Evolutionary conservation across 2,113 vertebrate genomes (phyloP), one percentile per base, ranked within the genome.

Genomic region (Embiotoca jacksoni): DNA sequence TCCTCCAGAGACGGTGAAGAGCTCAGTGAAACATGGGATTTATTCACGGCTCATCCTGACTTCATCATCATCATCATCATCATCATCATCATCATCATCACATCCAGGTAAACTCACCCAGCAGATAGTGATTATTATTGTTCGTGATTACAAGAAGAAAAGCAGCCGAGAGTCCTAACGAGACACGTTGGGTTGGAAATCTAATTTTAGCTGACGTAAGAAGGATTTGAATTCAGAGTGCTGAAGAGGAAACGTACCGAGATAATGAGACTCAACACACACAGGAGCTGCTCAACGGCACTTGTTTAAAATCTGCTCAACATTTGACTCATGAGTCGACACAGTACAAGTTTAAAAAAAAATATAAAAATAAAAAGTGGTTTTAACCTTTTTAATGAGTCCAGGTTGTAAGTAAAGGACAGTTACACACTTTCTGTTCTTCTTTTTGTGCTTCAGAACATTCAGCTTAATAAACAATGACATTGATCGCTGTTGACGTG

Each of bases 161-260:
- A 30, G 23, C 4, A 7, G 16, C 39, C 0, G 13, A 7, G 35
- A 23, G 63, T 32, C 0, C 4, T 31, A 11, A 66, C 31, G 6
- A 72, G 80, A 69, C 52, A 63, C 7, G 46, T 32, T 4, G 3
- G 30, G 55, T 2, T 63, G 47, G 7, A 78, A 73, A 13, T 75
- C 91, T 88, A 88, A 81, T 70, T 84, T 88, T 83, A 87, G 86
- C 39, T 0, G 9, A 14, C 33, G 30, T 86, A 88, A 80, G 44
- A 59, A 59, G 89, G 90, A 89, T 92, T 89, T 83, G 63, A 81
- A 80, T 68, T 33, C 61, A 74, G 71, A 3, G 71, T n/a, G 67
- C 60, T 72, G 7, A 66, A 72, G 83, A 32, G 15, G 72, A 73
- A 55, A 2, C 73, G 8, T 0, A 59, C 33, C 4, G 56, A 55